Base-by-base conservation (phyloP, 2,888 invertebrate genomes). In the Priapulus caudatus region DNA sequence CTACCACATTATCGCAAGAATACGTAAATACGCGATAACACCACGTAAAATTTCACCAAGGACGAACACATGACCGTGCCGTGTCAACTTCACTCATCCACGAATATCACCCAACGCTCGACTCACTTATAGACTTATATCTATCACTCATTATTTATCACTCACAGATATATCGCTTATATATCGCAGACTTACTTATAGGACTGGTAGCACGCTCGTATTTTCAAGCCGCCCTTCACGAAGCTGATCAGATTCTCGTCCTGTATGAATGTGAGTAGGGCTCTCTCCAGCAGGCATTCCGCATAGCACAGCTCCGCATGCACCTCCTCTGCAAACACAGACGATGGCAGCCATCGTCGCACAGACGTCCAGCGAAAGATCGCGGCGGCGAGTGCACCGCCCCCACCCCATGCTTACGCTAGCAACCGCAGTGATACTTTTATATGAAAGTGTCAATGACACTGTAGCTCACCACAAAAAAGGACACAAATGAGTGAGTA, bases 251-350 rank as follows among this genome's bases (percentile, higher is more conserved):
- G 76, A 59, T 87, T 92, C 70, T 97, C 95, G 66, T 95, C 93
- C 66, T 92, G 91, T 65, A 93, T 82, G 67, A 95, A 89, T 16
- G 88, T 87, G 57, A 97, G 78, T 67, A 92, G 79, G 1, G 95
- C 87, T 65, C 87, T 82, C 54, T 93, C 76, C 48, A 97, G 75
- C 47, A 92, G 75, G 23, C 86, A 83, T 71, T 97, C 95, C 0
- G 95, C 93, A 69, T 88, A 86, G 69, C 92, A 92, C 33, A 97
- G 74, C 68, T 97, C 95, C 0, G 95, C 93, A 73, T 97, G 95
- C 18, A 88, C 83, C 73, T 93, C 89, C 65, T 68, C 74, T 74
- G 64, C 48, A 65, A 59, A 24, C 51, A 53, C n/a, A n/a, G n/a
- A n/a, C n/a, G n/a, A n/a, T n/a, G 52, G 22, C 59, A 63, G 45